A percentile compares a stretch with the other conserved stretches of the same genome.
Conservation (phyloP, 2,113 vertebrate genomes). For the Regulus satrapa region DNA sequence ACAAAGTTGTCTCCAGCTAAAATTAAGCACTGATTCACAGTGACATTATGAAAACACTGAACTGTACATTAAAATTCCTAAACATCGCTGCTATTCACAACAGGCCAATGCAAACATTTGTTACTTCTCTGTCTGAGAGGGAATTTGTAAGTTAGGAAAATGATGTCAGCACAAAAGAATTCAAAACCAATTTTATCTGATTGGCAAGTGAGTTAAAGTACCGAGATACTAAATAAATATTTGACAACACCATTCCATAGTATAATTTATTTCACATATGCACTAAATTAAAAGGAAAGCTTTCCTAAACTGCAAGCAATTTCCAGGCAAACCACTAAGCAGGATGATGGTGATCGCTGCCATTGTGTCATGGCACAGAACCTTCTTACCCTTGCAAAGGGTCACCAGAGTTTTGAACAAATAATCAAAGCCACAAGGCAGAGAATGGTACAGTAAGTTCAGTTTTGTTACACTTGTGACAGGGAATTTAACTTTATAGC, state of each 20-base stretch:
- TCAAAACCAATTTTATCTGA: slow-evolving; percentile 65
- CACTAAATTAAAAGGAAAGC: slow-evolving; percentile 27
- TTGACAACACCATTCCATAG: slow-evolving; percentile 46
- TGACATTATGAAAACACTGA: slow-evolving; percentile 52
- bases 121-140: slow-evolving; percentile 31
- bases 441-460: not conserved
- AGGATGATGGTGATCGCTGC: not conserved
- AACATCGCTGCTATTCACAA: slow-evolving; percentile 39
- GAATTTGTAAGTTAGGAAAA: slow-evolving; percentile 39
- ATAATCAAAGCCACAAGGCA: not conserved
- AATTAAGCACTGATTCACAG: slow-evolving; percentile 38
- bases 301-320: slow-evolving; percentile 24
- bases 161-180: slow-evolving; percentile 61
- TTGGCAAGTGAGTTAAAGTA: slow-evolving; percentile 50
- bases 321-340: slow-evolving; percentile 27
- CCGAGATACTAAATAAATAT: slow-evolving; percentile 63
- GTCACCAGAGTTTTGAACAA: not conserved
- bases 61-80: slow-evolving; percentile 48
- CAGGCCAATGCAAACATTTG: slow-evolving; percentile 50
- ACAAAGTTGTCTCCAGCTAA: slow-evolving; percentile 38
- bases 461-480: not conserved
- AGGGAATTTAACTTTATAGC: not conserved
- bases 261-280: slow-evolving; percentile 60
- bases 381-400: not conserved
- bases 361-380: not conserved